Evolutionary conservation across 2,797 vertebrate species (phyloP).

Genomic region (Chanos chanos): DNA sequence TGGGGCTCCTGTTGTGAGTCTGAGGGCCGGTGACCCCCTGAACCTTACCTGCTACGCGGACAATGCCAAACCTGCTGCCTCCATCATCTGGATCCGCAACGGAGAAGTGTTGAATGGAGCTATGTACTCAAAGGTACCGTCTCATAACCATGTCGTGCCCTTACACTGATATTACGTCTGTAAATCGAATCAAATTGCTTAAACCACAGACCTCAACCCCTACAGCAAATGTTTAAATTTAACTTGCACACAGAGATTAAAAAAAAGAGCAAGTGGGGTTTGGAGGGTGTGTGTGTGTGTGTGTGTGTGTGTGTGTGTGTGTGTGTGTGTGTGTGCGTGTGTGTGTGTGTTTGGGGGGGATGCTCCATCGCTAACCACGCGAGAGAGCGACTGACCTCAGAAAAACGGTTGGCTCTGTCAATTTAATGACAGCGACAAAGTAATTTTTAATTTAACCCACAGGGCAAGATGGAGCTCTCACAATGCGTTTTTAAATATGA

Average conservation of each 20-base stretch:
- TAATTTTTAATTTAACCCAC: constrained; percentile 44
- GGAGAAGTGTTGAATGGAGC: constrained; percentile 93
- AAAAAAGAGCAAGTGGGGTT: too few species aligned
- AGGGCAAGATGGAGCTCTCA: constrained; percentile 27
- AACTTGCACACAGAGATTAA: too few species aligned
- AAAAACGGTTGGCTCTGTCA: constrained; percentile 28
- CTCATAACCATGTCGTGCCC: too few species aligned
- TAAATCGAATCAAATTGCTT: background rate
- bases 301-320: too few species aligned
- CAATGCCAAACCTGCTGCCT: constrained; percentile 94
- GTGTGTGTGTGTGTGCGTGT: too few species aligned
- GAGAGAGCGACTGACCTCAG: too few species aligned
- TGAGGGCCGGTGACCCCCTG: constrained; percentile 89
- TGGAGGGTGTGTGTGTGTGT: too few species aligned
- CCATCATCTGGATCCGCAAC: constrained; percentile 92
- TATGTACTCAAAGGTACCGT: constrained; percentile 93
- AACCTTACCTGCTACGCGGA: constrained; percentile 95
- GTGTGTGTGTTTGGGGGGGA: too few species aligned
- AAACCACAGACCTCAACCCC: constrained; percentile 13
- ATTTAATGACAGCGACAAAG: constrained; percentile 41
- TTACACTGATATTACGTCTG: too few species aligned
- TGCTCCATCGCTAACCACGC: too few species aligned
- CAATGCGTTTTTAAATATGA: constrained; percentile 38
- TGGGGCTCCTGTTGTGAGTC: constrained; percentile 90
- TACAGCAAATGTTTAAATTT: too few species aligned